phyloP scores from a whole-genome alignment of 30 jellyfish, hydroid and myxozoan genomes.

The Turritopsis rubra region DNA sequence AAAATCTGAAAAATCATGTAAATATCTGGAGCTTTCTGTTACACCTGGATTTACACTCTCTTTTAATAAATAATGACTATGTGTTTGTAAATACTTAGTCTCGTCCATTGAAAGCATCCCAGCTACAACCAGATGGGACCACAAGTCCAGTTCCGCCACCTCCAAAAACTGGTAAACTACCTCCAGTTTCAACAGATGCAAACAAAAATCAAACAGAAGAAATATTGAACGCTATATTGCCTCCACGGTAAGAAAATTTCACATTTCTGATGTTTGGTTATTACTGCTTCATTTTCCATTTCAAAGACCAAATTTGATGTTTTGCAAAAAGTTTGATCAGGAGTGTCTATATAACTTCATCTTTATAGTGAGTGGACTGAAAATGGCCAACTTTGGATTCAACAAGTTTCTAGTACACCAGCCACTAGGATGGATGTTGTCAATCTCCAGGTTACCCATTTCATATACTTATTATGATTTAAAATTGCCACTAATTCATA shows the following conservation, averaged over 20 bases:
- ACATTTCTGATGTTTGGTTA: neutral
- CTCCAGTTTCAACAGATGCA: conserved; percentile 84
- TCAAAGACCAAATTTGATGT: too few relatives aligned
- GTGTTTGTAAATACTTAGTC: conserved; percentile 32
- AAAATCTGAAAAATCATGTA: too few relatives aligned
- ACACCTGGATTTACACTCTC: neutral
- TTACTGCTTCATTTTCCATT: neutral
- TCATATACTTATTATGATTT: neutral
- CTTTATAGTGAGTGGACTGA: conserved; percentile 80
- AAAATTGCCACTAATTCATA: neutral
- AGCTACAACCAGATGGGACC: conserved; percentile 48
- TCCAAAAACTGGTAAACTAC: conserved; percentile 87
- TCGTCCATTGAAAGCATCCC: conserved; percentile 77
- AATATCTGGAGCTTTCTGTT: too few relatives aligned
- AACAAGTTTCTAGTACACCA: conserved; percentile 96
- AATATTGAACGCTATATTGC: conserved; percentile 74
- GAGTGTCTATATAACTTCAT: neutral
- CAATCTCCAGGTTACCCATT: conserved; percentile 63
- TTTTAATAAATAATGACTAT: too few relatives aligned
- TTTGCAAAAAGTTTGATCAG: neutral
- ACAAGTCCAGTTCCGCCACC: conserved; percentile 94
- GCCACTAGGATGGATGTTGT: conserved; percentile 95
- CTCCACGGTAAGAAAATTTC: conserved; percentile 66
- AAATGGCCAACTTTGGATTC: conserved; percentile 94
- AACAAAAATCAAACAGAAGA: conserved; percentile 94